A percentile compares a stretch with the other conserved stretches of the same genome.
These are phyloP conservation scores for human DNA, from an alignment of 2,113 vertebrate species.

Conservation along the genomic window DNA sequence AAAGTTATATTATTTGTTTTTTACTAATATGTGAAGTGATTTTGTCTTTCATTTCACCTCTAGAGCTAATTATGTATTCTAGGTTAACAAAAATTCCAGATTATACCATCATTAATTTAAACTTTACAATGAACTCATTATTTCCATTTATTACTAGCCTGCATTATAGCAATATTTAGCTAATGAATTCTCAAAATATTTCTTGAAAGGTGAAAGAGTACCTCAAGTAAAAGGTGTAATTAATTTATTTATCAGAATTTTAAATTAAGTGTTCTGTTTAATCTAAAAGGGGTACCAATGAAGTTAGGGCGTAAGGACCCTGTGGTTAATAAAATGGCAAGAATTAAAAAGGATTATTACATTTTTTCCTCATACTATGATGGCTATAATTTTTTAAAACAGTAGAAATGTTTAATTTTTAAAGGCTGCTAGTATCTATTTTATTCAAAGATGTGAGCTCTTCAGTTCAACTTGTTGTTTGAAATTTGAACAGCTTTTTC, in stretches of 20 bases:
- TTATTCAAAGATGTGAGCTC: background rate
- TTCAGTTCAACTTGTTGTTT: background rate
- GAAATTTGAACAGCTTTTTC: background rate
- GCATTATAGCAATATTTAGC: background rate
- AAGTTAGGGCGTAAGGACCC: background rate
- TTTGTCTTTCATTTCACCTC: constrained; percentile 61
- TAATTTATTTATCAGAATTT: constrained; percentile 46
- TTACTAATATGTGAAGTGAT: background rate
- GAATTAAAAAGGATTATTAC: background rate
- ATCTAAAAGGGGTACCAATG: background rate
- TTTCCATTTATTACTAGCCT: constrained; percentile 31
- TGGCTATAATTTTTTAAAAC: background rate
- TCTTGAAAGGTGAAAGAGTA: constrained; percentile 42
- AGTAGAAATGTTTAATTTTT: background rate
- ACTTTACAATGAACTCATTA: constrained; percentile 58
- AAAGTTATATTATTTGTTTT: constrained; percentile 54
- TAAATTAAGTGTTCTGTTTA: constrained; percentile 43
- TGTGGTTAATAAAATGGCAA: background rate
- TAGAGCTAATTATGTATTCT: constrained; percentile 57
- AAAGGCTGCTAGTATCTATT: background rate
- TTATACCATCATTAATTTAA: constrained; percentile 36
- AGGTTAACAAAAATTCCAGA: constrained; percentile 53
- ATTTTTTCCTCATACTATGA: background rate
- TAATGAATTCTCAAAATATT: constrained; percentile 48
- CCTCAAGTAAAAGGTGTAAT: constrained; percentile 29